These are phyloP conservation scores for Pharmacophagus antenor DNA, from an alignment of 2,888 invertebrate genomes.

Conservation along the genomic window DNA sequence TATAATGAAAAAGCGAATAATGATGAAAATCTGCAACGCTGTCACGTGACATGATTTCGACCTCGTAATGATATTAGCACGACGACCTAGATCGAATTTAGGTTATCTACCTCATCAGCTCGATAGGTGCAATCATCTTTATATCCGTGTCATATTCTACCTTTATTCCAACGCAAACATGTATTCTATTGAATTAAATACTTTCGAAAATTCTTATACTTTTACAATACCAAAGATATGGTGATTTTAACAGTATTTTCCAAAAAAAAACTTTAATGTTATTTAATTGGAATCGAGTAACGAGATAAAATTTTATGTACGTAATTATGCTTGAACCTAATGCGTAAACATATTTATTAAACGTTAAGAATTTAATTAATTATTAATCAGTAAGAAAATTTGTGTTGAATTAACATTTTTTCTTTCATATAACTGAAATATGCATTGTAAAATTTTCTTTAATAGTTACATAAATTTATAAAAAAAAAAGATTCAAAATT, in stretches of 20 bases:
- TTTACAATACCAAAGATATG: background rate
- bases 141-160: slow-evolving; percentile 28
- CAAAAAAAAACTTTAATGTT: background rate
- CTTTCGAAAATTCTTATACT: background rate
- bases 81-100: slow-evolving; percentile 62
- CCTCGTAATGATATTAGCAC: slow-evolving; percentile 52
- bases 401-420: no score
- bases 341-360: no score
- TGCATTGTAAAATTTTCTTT: no score
- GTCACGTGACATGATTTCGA: slow-evolving; percentile 35
- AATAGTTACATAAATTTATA: no score
- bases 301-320: no score
- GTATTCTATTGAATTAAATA: background rate
- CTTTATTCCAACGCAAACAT: slow-evolving; percentile 7
- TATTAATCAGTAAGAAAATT: no score
- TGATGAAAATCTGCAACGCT: background rate
- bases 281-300: background rate
- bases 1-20: background rate
- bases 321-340: no score
- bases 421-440: no score
- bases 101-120: slow-evolving; percentile 57
- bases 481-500: no score
- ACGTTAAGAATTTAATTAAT: no score
- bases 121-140: slow-evolving; percentile 44
- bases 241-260: background rate